phyloP scores from a whole-genome alignment of 2,797 vertebrate genomes.

The Enteromius trimaculatus region DNA sequence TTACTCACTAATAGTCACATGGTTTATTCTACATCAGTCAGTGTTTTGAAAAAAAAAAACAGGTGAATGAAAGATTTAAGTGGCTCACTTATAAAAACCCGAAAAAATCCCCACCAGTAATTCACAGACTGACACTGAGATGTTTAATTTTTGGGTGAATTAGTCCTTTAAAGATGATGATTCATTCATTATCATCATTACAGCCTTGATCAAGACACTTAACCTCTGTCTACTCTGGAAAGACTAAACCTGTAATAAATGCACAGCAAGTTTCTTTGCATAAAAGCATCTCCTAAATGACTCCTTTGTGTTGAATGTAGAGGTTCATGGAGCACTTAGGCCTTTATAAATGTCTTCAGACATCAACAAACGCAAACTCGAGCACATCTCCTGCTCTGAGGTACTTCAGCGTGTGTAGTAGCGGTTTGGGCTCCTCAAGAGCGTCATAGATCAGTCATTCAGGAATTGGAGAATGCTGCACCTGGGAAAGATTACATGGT shows the following conservation, averaged over 20 bases:
- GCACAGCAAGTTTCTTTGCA: not conserved
- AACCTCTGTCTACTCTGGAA: not conserved
- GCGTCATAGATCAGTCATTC: not conserved
- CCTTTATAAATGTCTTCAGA: conserved; percentile 10
- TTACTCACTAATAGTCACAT: not conserved
- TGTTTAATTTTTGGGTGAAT: not conserved
- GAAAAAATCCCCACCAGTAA: not conserved
- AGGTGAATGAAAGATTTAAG: not conserved
- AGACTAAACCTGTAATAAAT: not conserved
- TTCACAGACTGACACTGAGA: not conserved
- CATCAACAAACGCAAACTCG: not conserved
- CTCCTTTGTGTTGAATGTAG: not conserved
- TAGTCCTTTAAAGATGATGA: not conserved
- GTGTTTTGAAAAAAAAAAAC: not conserved
- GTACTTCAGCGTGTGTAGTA: not conserved
- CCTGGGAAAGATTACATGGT: conserved; percentile 21
- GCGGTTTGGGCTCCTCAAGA: not conserved
- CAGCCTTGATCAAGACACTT: not conserved
- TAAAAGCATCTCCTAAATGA: conserved; percentile 13
- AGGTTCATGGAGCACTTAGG: not conserved
- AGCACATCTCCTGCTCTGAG: not conserved
- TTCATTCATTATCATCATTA: not conserved
- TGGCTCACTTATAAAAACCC: not conserved
- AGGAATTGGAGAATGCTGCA: conserved; percentile 17
- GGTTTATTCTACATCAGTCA: not conserved